Base-by-base conservation (phyloP, 2,797 vertebrate species). In the Acipenser oxyrinchus region DNA sequence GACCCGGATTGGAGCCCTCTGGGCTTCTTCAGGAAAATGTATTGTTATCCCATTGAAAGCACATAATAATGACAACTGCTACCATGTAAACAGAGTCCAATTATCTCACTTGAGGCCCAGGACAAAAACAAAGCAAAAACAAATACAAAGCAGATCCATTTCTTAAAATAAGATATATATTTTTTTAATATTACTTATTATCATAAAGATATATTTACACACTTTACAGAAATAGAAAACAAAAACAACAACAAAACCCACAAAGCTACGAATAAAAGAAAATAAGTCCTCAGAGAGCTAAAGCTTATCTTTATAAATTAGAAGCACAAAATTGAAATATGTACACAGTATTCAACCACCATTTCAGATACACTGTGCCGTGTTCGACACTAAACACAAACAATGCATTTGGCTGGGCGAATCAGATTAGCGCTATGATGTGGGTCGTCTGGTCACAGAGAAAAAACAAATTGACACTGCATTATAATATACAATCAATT, bases 171-270 rank as follows among this genome's bases (percentile, higher is more conserved):
- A 92, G 84, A 82, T 81, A 37, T 84, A n/a, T 18, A 84, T 87
- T 73, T 59, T 59, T 81, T 86, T 91, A 93, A 91, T 89, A 84
- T 82, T 89, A 91, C 94, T 95, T 88, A 91, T 90, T 95, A 95
- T 95, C 90, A 96, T 89, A 95, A 95, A 96, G 93, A 91, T 88
- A 84, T 96, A 97, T 96, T 95, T 95, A 97, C 93, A 98, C 69
- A 73, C 88, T 94, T 93, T 94, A 95, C 91, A 95, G 89, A 91
- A 88, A 88, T 78, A 77, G 86, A 85, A 90, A 88, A 90, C 84
- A 92, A 85, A 73, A 92, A 89, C 88, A 37, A 37, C 23, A 37
- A 4, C 23, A 37, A 60, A 60, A 60, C 50, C 13, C 66, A 90
- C 89, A 91, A 91, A 87, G 86, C 88, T 91, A 91, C 85, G 85